phyloP scores from a whole-genome alignment of 2,888 invertebrate genomes.

The Dolichopus griseipennis region DNA sequence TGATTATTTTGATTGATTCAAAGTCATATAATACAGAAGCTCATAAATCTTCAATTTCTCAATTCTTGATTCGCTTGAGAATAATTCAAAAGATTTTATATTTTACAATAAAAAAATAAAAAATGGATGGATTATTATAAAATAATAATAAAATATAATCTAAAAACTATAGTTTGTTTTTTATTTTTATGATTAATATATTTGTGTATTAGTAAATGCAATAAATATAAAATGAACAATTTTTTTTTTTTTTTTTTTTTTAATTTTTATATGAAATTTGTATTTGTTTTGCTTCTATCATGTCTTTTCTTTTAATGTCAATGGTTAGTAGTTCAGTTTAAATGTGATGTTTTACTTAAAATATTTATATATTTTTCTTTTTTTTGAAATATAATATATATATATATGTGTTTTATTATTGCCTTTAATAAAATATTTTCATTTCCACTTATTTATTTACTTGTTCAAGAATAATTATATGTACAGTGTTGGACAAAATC shows the following conservation, averaged over 20 bases:
- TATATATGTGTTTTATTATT: background rate
- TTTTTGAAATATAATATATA: too few relatives aligned
- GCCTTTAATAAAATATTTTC: too few relatives aligned
- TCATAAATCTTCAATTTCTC: background rate
- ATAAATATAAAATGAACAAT: background rate
- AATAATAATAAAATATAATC: background rate
- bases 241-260: background rate
- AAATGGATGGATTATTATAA: background rate
- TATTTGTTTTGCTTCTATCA: background rate
- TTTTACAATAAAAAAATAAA: background rate
- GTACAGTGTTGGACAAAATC: too few relatives aligned
- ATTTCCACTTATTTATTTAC: too few relatives aligned
- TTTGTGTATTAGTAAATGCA: background rate
- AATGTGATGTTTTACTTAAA: background rate
- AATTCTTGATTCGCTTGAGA: background rate
- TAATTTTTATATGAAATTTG: background rate
- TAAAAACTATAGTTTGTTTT: background rate
- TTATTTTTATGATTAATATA: background rate
- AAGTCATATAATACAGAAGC: background rate
- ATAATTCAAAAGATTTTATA: constrained; percentile 1
- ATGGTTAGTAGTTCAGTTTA: background rate
- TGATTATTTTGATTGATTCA: background rate
- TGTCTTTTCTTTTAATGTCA: background rate
- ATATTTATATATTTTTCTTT: background rate
- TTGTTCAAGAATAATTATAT: too few relatives aligned